A percentile compares a stretch with the other conserved stretches of the same genome.
Evolutionary conservation across 2,797 vertebrate genomes (phyloP).

Genomic region (Epinephelus malabaricus): DNA sequence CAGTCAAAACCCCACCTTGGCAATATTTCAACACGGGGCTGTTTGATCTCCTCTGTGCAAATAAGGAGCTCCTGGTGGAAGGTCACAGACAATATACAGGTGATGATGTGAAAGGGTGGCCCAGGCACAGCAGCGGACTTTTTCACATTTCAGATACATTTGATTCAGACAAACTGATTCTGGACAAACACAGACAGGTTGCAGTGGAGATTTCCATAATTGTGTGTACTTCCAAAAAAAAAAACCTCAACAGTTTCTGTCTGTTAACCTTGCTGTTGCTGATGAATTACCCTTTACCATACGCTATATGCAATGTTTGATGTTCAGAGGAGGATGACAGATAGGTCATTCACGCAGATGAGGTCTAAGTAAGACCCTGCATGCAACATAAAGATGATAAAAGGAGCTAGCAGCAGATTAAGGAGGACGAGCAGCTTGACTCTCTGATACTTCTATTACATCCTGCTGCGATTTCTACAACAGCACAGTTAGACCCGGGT

Average conservation of each 20-base stretch:
- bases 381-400: neutral
- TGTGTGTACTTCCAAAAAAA: neutral
- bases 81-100: slow-evolving; percentile 15
- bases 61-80: slow-evolving; percentile 21
- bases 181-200: neutral
- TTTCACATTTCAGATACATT: slow-evolving; percentile 22
- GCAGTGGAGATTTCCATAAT: neutral
- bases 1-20: slow-evolving; percentile 35
- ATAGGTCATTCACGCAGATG: neutral
- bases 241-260: neutral
- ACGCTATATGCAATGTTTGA: neutral
- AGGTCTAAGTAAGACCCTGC: neutral
- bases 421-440: slow-evolving; percentile 20
- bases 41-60: slow-evolving; percentile 29
- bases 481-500: slow-evolving; percentile 23
- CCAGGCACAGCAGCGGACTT: neutral
- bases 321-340: neutral
- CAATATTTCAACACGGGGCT: slow-evolving; percentile 11
- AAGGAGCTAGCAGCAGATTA: slow-evolving; percentile 23
- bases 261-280: neutral
- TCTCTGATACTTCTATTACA: slow-evolving; percentile 16
- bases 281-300: neutral
- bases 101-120: slow-evolving; percentile 15
- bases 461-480: slow-evolving; percentile 4
- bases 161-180: slow-evolving; percentile 24